Base-by-base conservation (phyloP, 2,113 vertebrate genomes). In the Forbesichthys agassizii region DNA sequence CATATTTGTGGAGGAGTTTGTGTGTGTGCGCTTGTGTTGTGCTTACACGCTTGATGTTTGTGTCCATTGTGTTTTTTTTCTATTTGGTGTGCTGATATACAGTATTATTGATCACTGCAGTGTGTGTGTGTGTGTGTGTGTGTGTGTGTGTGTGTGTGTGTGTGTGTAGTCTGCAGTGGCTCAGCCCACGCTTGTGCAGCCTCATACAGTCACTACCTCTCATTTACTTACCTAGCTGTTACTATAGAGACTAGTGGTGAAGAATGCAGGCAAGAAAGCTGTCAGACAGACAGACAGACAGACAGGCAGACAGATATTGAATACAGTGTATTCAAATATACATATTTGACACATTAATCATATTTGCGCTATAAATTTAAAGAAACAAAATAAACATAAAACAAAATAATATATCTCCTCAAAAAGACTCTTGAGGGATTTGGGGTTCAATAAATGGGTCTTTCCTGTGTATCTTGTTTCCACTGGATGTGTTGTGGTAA, bases 201-300 rank as follows among this genome's bases (percentile, higher is more conserved):
- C 68, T 62, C 60, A 62, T 68, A 79, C 74, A 61, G 77, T 71
- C 71, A 81, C 64, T 77, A 57, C 72, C 76, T 86, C 85, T 81
- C 79, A 81, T 86, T 91, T 84, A 88, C 82, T 83, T 77, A 84
- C 84, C 87, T 85, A 77, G 69, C 72, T 16, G 91, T 92, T 90
- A 85, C 91, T 86, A 89, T 91, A 64, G 83, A 82, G 84, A 81
- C 88, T 84, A 33, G 79, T 79, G 73, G 81, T 87, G 72, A 85
- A 85, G 53, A 87, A 88, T 78, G 83, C 72, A 68, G 83, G 74
- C 27, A 79, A 75, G 61, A 78, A 13, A 64, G 77, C 80, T 84
- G 81, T 77, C 71, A 81, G 82, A 81, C 79, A 77, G 76, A 81
- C 66, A 82, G 62, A 59, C 80, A 56, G 33, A 70, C 88, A 79